Conservation (phyloP, 2,113 vertebrate species). For the Dicentrarchus labrax region DNA sequence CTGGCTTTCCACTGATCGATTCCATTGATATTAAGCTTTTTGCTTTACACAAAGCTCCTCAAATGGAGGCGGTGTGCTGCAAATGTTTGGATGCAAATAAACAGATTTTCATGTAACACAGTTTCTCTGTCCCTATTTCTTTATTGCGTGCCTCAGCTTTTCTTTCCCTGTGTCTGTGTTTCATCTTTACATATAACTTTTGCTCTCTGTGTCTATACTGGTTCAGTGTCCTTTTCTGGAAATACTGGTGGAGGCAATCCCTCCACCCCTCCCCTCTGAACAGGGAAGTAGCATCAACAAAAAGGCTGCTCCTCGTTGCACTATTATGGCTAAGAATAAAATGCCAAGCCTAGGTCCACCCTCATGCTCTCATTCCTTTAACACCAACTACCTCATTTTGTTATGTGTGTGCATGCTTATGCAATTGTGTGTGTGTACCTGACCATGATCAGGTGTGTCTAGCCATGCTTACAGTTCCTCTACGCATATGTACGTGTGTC, state of each 20-base stretch:
- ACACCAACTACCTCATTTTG: slow-evolving; percentile 5
- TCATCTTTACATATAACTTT: slow-evolving; percentile 21
- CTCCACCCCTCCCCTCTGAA: slow-evolving; percentile 22
- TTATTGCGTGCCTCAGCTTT: background rate
- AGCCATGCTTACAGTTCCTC: background rate
- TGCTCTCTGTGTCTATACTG: slow-evolving; percentile 23
- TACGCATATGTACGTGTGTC: background rate
- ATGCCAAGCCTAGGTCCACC: background rate
- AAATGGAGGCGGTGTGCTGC: slow-evolving; percentile 6
- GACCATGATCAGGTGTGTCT: background rate
- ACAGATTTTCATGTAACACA: slow-evolving; percentile 14
- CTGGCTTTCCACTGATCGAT: slow-evolving; percentile 76
- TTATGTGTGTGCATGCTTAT: slow-evolving; percentile 2
- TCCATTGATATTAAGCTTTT: slow-evolving; percentile 57
- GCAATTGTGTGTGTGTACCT: slow-evolving; percentile 18
- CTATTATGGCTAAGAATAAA: slow-evolving; percentile 57
- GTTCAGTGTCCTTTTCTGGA: slow-evolving; percentile 77
- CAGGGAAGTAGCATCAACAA: slow-evolving; percentile 53
- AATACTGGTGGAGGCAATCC: slow-evolving; percentile 45
- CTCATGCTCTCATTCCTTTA: slow-evolving; percentile 17
- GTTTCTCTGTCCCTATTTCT: slow-evolving; percentile 15
- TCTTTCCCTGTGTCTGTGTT: slow-evolving; percentile 1
- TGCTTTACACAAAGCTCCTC: slow-evolving; percentile 23
- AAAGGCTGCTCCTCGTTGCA: slow-evolving; percentile 42
- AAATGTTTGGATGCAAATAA: slow-evolving; percentile 37